These are phyloP conservation scores for Montipora capricornis DNA, from an alignment of 64 coral and sea anemone genomes.

Conservation along the genomic window DNA sequence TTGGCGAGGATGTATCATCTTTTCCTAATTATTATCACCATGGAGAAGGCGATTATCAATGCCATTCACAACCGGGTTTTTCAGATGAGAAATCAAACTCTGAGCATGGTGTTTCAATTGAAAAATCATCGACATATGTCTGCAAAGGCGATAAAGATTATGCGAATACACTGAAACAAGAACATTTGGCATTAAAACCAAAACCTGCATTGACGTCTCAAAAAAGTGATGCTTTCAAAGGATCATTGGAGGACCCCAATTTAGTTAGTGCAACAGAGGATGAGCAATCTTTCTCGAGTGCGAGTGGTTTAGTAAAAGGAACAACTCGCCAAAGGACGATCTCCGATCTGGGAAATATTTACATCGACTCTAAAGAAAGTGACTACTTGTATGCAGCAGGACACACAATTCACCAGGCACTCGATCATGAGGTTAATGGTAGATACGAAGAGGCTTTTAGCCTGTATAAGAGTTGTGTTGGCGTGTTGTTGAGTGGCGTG, in stretches of 20 bases:
- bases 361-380: conserved; percentile 41
- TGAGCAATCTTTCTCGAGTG: conserved; percentile 25
- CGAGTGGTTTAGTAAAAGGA: background rate
- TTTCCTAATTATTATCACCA: conserved; percentile 69
- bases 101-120: background rate
- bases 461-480: conserved; percentile 94
- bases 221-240: background rate
- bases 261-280: background rate
- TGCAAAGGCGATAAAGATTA: background rate
- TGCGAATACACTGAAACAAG: background rate
- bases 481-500: conserved; percentile 86
- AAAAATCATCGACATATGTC: background rate
- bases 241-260: background rate
- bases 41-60: background rate
- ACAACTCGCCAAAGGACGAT: conserved; percentile 15
- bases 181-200: background rate
- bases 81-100: background rate
- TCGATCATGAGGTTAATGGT: conserved; percentile 91
- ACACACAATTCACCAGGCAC: conserved; percentile 81
- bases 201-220: background rate
- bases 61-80: background rate
- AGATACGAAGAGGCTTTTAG: conserved; percentile 94
- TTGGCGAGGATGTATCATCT: background rate
- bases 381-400: conserved; percentile 94
- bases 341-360: conserved; percentile 33